Base-by-base conservation (phyloP, 2,113 vertebrate genomes). In the Sciurus niger region DNA sequence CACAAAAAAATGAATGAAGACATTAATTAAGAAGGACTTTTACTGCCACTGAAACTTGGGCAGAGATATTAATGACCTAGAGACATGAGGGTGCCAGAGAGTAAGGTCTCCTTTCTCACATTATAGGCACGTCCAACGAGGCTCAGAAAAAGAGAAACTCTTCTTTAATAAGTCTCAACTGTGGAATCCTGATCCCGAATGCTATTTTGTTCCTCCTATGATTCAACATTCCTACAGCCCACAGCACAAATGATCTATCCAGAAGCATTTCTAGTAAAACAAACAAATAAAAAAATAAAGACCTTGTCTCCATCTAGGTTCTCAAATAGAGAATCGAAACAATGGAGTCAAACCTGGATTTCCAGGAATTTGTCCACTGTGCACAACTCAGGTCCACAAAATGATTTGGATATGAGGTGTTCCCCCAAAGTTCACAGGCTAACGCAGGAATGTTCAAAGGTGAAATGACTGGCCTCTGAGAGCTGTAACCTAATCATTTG, bases 161-260 rank as follows among this genome's bases (percentile, higher is more conserved):
- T 86, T 74, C n/a, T 65, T 74, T 72, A 68, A 48, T 30, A 82
- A 93, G 84, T 86, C 78, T 92, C 63, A 86, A 53, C 28, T 67
- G 11, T 0, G 74, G 74, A 83, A 63, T 67, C 12, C 73, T 77
- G 60, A 91, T 16, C 48, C 78, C 74, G 30, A 92, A 67, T 74
- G 48, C 22, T 40, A 79, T 51, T 53, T 92, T 51, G 34, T 46
- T 60, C 32, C 67, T 40, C 37, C 88, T 68, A 84, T 30, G 83
- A 93, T 4, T 84, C 46, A 58, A 24, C 10, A 4, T 48, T 72
- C 43, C 48, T n/a, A 6, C 77, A n/a, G n/a, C 70, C 93, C 40
- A 74, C 13, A 85, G 4, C 13, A 5, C 30, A 8, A 95, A 76
- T 63, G 22, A 95, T 70, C 55, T 22, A 94, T 30, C 55, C 30